Conservation (phyloP, 2,888 invertebrate genomes). For the Patella caerulea region DNA sequence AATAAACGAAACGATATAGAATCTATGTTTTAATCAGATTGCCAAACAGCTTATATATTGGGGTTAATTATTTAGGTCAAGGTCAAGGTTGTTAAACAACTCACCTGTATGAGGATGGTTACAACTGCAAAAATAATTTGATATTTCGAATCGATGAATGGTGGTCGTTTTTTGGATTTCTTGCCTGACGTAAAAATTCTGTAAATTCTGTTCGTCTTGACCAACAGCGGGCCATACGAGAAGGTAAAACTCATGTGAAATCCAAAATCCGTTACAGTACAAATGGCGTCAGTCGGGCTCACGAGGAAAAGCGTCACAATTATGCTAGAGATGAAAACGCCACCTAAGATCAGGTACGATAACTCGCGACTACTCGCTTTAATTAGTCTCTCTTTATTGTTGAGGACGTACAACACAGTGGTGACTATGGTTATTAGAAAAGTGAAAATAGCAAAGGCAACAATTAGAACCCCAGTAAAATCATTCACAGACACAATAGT, state of each 20-base stretch:
- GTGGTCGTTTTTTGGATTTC: conserved; percentile 34
- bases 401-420: conserved; percentile 34
- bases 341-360: conserved; percentile 40
- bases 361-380: conserved; percentile 53
- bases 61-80: too few species aligned
- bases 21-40: too few species aligned
- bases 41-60: too few species aligned
- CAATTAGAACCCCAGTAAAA: conserved; percentile 27
- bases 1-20: too few species aligned
- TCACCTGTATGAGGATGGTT: conserved; percentile 43
- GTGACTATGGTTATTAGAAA: conserved; percentile 26
- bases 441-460: conserved; percentile 26
- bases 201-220: conserved; percentile 52
- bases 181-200: conserved; percentile 49
- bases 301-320: conserved; percentile 33
- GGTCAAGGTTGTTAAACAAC: neutral
- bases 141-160: conserved; percentile 37
- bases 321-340: conserved; percentile 40
- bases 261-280: conserved; percentile 36
- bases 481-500: conserved; percentile 26
- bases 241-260: conserved; percentile 49
- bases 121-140: conserved; percentile 40
- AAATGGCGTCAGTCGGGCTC: conserved; percentile 34
- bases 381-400: conserved; percentile 42
- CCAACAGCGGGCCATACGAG: conserved; percentile 46